phyloP scores from a whole-genome alignment of 2,888 invertebrate genomes.

The Drosophila rubida region DNA sequence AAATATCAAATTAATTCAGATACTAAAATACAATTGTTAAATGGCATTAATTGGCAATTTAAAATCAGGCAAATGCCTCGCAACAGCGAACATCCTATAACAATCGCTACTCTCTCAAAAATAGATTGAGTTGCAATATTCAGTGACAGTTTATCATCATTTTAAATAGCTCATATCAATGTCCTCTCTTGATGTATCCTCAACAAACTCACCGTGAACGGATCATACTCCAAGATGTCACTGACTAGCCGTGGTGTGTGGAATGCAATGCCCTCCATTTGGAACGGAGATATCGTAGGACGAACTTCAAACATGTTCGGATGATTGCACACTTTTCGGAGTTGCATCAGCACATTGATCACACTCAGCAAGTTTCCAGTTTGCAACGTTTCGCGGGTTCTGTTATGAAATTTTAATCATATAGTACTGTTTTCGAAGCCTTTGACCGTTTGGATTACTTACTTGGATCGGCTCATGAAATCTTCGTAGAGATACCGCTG shows the following conservation, averaged over 20 bases:
- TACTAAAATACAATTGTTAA: no score
- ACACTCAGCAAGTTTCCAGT: constrained; percentile 97
- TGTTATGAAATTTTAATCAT: constrained; percentile 79
- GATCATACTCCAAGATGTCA: constrained; percentile 89
- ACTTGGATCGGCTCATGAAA: constrained; percentile 98
- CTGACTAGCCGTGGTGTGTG: constrained; percentile 90
- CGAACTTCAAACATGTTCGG: constrained; percentile 99
- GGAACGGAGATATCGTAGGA: constrained; percentile 97
- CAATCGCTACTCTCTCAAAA: constrained; percentile 79
- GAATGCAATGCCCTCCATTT: constrained; percentile 91
- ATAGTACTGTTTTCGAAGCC: background rate
- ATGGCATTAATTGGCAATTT: background rate
- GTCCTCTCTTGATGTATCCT: background rate
- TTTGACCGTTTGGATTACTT: constrained; percentile 82
- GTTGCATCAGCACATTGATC: constrained; percentile 98
- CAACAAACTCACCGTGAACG: constrained; percentile 87
- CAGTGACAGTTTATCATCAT: constrained; percentile 84
- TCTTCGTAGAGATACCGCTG: constrained; percentile 99
- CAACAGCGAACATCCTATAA: constrained; percentile 82
- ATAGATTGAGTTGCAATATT: constrained; percentile 82
- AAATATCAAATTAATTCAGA: background rate
- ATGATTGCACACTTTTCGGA: constrained; percentile 99
- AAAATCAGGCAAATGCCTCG: constrained; percentile 85
- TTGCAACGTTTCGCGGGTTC: constrained; percentile 96
- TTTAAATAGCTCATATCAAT: constrained; percentile 23